phyloP scores from a whole-genome alignment of 2,797 vertebrate genomes.

The Phoebastria nigripes region DNA sequence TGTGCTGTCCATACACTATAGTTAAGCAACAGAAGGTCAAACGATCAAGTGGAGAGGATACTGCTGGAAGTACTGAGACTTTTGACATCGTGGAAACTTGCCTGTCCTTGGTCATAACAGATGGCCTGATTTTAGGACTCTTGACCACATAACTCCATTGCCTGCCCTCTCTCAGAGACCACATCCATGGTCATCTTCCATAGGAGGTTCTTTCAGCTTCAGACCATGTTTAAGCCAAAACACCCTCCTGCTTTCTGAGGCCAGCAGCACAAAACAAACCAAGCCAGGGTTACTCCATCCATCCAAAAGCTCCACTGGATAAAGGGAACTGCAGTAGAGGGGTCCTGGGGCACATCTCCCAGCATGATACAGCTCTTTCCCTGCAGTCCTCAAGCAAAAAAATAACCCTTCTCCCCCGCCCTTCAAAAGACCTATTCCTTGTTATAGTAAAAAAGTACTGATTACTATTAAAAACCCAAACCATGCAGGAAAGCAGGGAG shows the following conservation, averaged over 20 bases:
- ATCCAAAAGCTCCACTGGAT: background rate
- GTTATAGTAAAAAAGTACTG: background rate
- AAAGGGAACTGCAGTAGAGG: background rate
- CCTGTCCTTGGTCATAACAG: background rate
- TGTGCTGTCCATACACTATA: background rate
- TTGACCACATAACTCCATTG: background rate
- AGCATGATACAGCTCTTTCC: conserved; percentile 4
- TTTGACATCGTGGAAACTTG: background rate
- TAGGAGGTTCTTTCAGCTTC: background rate
- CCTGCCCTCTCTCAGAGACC: background rate
- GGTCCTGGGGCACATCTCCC: background rate
- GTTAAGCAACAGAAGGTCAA: background rate
- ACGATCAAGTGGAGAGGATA: background rate
- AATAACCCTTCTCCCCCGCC: background rate
- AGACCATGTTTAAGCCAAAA: background rate
- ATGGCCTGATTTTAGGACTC: background rate
- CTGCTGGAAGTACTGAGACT: background rate
- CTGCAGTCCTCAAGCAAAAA: background rate
- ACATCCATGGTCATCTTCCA: accelerated
- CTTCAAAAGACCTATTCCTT: background rate
- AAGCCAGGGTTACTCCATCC: background rate
- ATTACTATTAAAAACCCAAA: conserved; percentile 46
- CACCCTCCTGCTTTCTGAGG: background rate
- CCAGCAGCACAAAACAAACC: background rate
- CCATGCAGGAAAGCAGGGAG: conserved; percentile 39